Evolutionary conservation across 2,888 invertebrate genomes (phyloP), one percentile per base, ranked within the genome.

Genomic region (Fragum fragum): DNA sequence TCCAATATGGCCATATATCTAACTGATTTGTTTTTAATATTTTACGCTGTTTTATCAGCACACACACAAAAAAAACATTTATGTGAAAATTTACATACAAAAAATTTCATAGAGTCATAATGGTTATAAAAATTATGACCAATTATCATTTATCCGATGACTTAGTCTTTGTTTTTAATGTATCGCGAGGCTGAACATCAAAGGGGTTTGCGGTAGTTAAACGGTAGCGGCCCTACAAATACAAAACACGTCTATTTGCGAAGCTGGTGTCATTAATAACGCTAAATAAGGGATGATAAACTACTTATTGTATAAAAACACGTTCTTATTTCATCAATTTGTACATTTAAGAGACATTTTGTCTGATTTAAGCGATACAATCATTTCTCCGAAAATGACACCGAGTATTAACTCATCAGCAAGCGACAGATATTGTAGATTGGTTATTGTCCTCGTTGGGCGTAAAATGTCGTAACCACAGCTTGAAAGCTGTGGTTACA

Each of bases 131-230:
- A 66, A 66, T 39, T 32, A 42, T 23, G 14, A 36, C 42, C 66
- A 66, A 66, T 66, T 66, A 66, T 66, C 66, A 66, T 66, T 66
- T 66, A 66, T 66, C 66, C 66, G 63, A 36, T 28, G 63, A 32
- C 63, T 32, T 63, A 16, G 66, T 66, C 39, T 66, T 66, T 66
- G 66, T 66, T 42, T 39, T 63, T 42, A 66, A 66, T 66, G 66
- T 42, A 66, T 66, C 42, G 23, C 14, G 42, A 26, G 3, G 42
- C 14, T 23, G 36, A n/a, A 66, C 42, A 42, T 66, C 66, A 66
- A 66, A 66, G 42, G 32, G 66, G 18, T n/a, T 42, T 26, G 57
- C n/a, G 57, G 57, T 57, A 47, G n/a, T 47, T 61, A 57, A 57
- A 32, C 2, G 66, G 26, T 42, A 66, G 66, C 66, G n/a, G 36